Evolutionary conservation across 2,888 invertebrate genomes (phyloP).

Genomic region (Drosophila pseudotalamancana): DNA sequence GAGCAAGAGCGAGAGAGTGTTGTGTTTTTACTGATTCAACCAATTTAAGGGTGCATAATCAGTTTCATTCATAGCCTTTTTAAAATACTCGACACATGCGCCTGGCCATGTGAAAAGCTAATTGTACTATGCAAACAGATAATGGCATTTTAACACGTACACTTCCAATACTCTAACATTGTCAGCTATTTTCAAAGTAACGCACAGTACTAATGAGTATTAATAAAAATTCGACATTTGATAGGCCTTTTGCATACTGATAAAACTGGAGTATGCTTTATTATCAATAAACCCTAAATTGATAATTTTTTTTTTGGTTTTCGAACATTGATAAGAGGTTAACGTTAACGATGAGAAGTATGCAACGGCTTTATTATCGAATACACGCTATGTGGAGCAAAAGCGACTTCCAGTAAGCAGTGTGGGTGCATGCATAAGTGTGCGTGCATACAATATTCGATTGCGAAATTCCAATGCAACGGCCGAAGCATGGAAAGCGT

Average conservation of each 20-base stretch:
- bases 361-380: conserved; percentile 5
- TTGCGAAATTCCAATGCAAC: background rate
- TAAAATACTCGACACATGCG: conserved; percentile 35
- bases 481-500: too few species aligned
- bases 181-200: background rate
- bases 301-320: conserved; percentile 24
- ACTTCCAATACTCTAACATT: background rate
- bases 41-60: conserved; percentile 30
- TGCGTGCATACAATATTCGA: background rate
- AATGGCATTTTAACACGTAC: background rate
- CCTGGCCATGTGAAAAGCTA: background rate
- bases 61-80: conserved; percentile 37
- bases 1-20: background rate
- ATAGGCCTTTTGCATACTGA: conserved; percentile 27
- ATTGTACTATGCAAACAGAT: conserved; percentile 1
- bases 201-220: background rate
- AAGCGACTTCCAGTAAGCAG: background rate
- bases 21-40: background rate
- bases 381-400: background rate
- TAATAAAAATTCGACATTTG: background rate
- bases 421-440: background rate
- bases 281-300: conserved; percentile 32
- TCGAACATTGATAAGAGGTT: conserved; percentile 35
- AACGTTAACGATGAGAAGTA: conserved; percentile 10
- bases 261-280: conserved; percentile 22